A percentile compares a stretch with the other conserved stretches of the same genome.
These are phyloP conservation scores for Neelides sp. DNA, from an alignment of 1,140 invertebrate genomes.

Conservation along the genomic window DNA sequence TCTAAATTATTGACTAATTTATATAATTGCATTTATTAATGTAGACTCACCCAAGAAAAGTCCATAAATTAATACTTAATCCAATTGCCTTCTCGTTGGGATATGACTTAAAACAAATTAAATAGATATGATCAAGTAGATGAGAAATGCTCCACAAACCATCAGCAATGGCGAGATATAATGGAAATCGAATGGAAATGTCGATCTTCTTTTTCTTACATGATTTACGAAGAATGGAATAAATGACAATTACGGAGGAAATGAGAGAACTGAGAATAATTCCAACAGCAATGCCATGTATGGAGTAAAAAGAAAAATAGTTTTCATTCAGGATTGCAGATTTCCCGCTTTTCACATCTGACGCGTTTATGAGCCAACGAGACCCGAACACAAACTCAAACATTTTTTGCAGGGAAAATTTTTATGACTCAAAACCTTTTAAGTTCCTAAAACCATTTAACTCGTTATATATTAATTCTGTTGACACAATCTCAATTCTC, in stretches of 20 bases:
- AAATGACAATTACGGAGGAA: not conserved
- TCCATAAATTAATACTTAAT: not conserved
- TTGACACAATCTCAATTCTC: too few relatives aligned
- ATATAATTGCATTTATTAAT: not conserved
- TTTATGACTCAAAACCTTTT: too few relatives aligned
- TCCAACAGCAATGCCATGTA: not conserved
- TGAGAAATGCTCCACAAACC: constrained; percentile 8
- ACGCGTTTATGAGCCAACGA: too few relatives aligned
- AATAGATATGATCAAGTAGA: not conserved
- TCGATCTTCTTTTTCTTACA: not conserved
- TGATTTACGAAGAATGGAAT: not conserved
- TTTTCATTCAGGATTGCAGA: not conserved
- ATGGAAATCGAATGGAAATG: constrained; percentile 6
- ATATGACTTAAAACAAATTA: not conserved
- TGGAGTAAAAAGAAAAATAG: constrained; percentile 3
- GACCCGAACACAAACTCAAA: too few relatives aligned
- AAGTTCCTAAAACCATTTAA: too few relatives aligned
- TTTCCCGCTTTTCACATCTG: not conserved
- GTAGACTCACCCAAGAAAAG: not conserved
- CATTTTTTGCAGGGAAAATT: too few relatives aligned
- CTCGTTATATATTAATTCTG: too few relatives aligned
- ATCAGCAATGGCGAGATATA: constrained; percentile 8
- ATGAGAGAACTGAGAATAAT: not conserved
- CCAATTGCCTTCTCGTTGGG: not conserved
- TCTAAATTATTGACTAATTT: too few relatives aligned